Evolutionary conservation across 2,888 invertebrate species (phyloP).

Genomic region (Emmelina monodactyla): DNA sequence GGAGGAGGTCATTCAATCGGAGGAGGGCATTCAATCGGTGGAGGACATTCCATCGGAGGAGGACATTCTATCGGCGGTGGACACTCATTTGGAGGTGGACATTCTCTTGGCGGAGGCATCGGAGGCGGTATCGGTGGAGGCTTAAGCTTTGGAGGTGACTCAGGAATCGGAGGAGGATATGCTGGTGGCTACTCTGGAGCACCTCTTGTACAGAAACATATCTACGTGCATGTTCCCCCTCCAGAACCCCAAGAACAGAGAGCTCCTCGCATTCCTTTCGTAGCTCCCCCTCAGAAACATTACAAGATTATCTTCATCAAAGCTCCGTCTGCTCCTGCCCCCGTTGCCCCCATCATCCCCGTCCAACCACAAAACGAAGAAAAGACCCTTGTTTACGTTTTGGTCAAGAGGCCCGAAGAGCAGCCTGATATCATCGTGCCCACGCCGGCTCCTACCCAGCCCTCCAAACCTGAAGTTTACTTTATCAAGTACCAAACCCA

Average conservation of each 20-base stretch:
- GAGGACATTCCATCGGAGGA: constrained; percentile 14
- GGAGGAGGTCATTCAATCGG: constrained; percentile 23
- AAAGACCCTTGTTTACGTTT: constrained; percentile 87
- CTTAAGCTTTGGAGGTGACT: constrained; percentile 32
- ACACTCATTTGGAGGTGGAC: constrained; percentile 20
- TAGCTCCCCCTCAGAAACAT: constrained; percentile 83
- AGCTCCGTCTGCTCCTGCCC: constrained; percentile 84
- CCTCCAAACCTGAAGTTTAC: constrained; percentile 89
- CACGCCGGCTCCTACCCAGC: constrained; percentile 79
- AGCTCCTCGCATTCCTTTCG: constrained; percentile 68
- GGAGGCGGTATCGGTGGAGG: constrained; percentile 26
- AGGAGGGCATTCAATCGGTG: constrained; percentile 21
- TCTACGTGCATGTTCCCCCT: constrained; percentile 90
- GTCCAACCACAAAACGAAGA: constrained; percentile 83
- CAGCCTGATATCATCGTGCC: constrained; percentile 82
- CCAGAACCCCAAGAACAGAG: constrained; percentile 82
- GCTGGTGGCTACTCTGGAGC: constrained; percentile 58
- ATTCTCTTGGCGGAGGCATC: constrained; percentile 29
- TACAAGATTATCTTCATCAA: constrained; percentile 95
- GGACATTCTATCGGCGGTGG: constrained; percentile 20
- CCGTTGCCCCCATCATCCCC: constrained; percentile 82
- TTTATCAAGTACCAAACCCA: constrained; percentile 86
- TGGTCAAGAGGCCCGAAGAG: constrained; percentile 89
- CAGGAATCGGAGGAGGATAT: constrained; percentile 45
- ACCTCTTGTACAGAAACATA: constrained; percentile 82